These are phyloP conservation scores for Dusona sp. DNA, from an alignment of 2,888 invertebrate genomes.

Conservation along the genomic window DNA sequence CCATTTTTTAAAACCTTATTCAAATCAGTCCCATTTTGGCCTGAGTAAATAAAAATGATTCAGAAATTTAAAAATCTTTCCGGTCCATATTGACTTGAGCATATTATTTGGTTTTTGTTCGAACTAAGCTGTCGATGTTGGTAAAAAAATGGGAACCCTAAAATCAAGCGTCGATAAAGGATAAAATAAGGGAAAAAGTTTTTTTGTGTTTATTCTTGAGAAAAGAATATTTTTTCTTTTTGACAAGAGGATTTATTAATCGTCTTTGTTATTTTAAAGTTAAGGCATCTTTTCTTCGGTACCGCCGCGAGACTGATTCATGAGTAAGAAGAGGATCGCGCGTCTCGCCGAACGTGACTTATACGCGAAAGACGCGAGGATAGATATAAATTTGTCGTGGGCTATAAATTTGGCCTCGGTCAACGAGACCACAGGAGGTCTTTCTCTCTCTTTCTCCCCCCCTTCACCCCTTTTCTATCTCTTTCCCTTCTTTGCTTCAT, in stretches of 20 bases:
- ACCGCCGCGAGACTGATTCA: conserved; percentile 45
- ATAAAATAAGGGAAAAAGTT: neutral
- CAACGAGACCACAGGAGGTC: conserved; percentile 68
- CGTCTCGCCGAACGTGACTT: conserved; percentile 64
- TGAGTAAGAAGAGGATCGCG: conserved; percentile 32
- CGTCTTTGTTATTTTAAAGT: conserved; percentile 49
- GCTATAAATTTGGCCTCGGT: conserved; percentile 68
- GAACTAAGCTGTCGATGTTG: neutral
- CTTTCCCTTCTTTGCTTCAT: conserved; percentile 43
- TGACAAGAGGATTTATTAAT: conserved; percentile 12
- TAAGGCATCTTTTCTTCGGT: conserved; percentile 11
- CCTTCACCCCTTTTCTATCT: conserved; percentile 36
- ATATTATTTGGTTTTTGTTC: neutral
- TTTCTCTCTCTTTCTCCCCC: conserved; percentile 35
- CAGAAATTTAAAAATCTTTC: neutral
- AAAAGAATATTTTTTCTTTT: neutral
- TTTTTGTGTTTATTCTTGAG: neutral
- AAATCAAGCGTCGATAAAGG: neutral
- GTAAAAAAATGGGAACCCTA: neutral
- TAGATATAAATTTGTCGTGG: conserved; percentile 68
- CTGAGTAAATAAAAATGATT: neutral
- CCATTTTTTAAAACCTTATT: neutral
- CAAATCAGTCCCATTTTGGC: neutral
- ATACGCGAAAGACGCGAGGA: conserved; percentile 62
- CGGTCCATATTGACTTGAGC: neutral